phyloP scores from a whole-genome alignment of 2,113 vertebrate genomes.

The Ptyas mucosa region DNA sequence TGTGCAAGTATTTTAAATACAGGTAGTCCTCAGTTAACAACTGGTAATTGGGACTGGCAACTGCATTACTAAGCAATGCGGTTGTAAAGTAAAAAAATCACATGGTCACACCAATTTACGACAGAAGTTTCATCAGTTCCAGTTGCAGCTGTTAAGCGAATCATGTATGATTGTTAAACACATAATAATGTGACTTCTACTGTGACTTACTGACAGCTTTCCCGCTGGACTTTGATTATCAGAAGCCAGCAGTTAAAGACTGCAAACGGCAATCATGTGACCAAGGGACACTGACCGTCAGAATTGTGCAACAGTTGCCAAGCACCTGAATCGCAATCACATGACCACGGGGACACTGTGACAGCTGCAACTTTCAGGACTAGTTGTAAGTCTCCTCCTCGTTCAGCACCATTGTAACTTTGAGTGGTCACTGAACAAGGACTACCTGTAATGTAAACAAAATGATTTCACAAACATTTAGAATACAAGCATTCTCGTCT shows the following conservation, averaged over 20 bases:
- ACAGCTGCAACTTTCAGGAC: neutral
- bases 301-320: neutral
- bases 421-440: neutral
- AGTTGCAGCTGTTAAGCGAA: neutral
- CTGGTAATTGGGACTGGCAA: neutral
- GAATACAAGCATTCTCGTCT: neutral
- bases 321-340: neutral
- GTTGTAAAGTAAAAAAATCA: neutral
- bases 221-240: neutral
- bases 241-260: neutral
- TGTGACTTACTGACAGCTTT: neutral
- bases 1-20: neutral
- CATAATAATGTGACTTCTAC: neutral
- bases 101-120: neutral
- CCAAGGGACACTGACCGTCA: neutral
- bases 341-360: neutral
- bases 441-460: neutral
- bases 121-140: neutral
- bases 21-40: neutral
- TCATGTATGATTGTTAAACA: neutral
- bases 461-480: neutral
- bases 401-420: neutral
- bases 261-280: neutral
- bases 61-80: neutral
- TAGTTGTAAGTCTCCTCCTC: neutral